Conservation (phyloP, 2,113 vertebrate genomes). For the Rousettus leschenaultii region DNA sequence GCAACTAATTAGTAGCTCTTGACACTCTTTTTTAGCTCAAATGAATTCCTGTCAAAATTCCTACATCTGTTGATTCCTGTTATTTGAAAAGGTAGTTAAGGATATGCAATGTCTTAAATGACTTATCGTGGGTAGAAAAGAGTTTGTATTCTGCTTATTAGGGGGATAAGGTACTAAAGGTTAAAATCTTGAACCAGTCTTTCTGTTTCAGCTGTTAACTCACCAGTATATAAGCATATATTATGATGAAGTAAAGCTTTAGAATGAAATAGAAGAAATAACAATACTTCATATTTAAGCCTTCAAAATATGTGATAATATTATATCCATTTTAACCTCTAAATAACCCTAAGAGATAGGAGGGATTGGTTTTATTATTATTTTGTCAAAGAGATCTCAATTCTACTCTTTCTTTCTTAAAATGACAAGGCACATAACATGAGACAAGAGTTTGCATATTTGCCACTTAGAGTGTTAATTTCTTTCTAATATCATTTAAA, state of each 20-base stretch:
- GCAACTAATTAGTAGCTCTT: neutral
- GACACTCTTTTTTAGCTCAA: neutral
- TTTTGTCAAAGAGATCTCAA: neutral
- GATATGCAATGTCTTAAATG: neutral
- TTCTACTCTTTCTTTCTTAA: neutral
- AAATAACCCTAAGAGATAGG: neutral
- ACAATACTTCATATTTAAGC: neutral
- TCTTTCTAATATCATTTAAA: neutral
- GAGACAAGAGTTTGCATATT: neutral
- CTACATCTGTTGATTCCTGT: neutral
- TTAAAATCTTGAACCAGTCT: neutral
- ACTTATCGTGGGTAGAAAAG: neutral
- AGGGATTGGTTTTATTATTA: neutral
- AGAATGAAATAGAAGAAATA: neutral
- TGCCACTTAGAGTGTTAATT: neutral
- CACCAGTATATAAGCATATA: neutral
- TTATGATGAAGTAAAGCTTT: neutral
- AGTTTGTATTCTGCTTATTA: neutral
- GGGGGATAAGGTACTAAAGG: neutral
- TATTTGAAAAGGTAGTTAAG: neutral
- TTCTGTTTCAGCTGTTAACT: neutral
- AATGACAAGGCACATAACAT: neutral
- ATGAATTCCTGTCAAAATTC: neutral
- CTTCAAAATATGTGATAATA: neutral
- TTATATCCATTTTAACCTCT: neutral